phyloP scores from a whole-genome alignment of 2,797 vertebrate species.

The Peromyscus eremicus region DNA sequence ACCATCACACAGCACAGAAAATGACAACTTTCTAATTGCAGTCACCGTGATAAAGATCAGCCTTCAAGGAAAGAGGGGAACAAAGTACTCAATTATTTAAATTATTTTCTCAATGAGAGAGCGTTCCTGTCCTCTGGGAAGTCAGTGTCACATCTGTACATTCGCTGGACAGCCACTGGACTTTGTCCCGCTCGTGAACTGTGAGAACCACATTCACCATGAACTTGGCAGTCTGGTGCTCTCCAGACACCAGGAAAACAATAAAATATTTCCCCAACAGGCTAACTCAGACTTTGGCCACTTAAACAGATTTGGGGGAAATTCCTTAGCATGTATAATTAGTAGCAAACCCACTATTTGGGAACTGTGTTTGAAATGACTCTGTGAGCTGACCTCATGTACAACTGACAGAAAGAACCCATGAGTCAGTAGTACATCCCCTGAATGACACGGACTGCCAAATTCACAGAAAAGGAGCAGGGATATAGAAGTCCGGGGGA shows the following conservation, averaged over 20 bases:
- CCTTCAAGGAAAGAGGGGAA: slow-evolving; percentile 8
- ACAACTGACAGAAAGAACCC: neutral
- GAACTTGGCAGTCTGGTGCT: neutral
- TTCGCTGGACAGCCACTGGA: neutral
- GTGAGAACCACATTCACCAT: neutral
- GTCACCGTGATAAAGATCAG: slow-evolving; percentile 14
- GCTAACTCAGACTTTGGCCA: neutral
- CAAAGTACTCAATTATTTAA: neutral
- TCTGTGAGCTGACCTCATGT: neutral
- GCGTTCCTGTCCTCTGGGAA: neutral
- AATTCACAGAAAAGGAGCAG: neutral
- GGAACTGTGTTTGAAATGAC: slow-evolving; percentile 50
- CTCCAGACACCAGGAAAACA: neutral
- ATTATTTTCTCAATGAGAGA: neutral
- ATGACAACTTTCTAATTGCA: neutral
- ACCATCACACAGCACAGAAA: neutral
- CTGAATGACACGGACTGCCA: neutral
- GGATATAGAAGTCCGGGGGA: neutral
- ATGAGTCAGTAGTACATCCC: neutral
- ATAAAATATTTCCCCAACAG: slow-evolving; percentile 14
- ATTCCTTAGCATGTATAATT: neutral
- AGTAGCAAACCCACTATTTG: neutral
- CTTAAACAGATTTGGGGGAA: neutral
- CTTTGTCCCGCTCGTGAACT: neutral
- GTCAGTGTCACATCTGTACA: neutral